phyloP scores from a whole-genome alignment of 1,140 invertebrate genomes.

The Gerris buenoi region DNA sequence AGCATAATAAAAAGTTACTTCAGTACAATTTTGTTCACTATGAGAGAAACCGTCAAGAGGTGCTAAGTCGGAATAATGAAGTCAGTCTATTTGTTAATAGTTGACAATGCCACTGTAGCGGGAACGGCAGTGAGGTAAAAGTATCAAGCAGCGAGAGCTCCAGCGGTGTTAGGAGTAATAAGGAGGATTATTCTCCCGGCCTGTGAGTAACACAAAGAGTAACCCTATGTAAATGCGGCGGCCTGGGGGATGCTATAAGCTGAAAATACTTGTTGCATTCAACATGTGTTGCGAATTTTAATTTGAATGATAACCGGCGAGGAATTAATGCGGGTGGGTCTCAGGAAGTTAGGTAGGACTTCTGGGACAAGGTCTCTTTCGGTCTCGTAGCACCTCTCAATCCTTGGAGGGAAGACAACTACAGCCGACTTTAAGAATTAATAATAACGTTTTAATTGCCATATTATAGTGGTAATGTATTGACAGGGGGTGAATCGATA shows the following conservation, averaged over 20 bases:
- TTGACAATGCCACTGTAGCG: too few relatives aligned
- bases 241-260: background rate
- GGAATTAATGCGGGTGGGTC: background rate
- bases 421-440: background rate
- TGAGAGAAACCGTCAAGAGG: too few relatives aligned
- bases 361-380: background rate
- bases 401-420: background rate
- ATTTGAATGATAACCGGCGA: conserved; percentile 1
- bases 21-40: background rate
- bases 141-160: too few relatives aligned
- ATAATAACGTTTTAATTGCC: conserved; percentile 17
- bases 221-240: background rate
- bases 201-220: background rate
- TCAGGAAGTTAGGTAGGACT: background rate
- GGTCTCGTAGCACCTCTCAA: background rate
- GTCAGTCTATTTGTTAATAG: too few relatives aligned
- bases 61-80: too few relatives aligned
- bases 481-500: conserved; percentile 16
- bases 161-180: background rate
- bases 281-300: conserved; percentile 6
- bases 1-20: background rate
- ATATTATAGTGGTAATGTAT: conserved; percentile 25
- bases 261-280: conserved; percentile 5
- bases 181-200: background rate
- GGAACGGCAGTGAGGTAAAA: too few relatives aligned